Conservation (phyloP, 2,888 invertebrate species). For the Drosophila sordidapex region DNA sequence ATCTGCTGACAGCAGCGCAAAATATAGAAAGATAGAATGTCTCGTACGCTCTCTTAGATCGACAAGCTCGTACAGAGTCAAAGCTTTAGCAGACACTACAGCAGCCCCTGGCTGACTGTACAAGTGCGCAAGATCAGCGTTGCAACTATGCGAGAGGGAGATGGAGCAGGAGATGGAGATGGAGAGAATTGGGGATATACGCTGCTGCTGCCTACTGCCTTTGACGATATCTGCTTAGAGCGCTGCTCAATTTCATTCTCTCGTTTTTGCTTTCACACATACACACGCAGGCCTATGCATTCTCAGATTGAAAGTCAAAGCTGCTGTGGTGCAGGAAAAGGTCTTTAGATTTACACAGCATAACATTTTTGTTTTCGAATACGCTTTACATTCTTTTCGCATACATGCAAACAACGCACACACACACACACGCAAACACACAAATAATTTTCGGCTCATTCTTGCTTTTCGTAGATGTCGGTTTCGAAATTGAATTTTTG, state of each 20-base stretch:
- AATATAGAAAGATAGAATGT: not conserved
- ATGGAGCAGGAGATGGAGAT: conserved; percentile 6
- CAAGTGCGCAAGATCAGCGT: conserved; percentile 32
- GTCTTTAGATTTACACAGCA: conserved; percentile 54
- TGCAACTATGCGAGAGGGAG: conserved; percentile 40
- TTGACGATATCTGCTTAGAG: conserved; percentile 26
- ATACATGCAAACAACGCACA: conserved; percentile 25
- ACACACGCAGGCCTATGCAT: conserved; percentile 18
- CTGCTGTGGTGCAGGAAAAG: conserved; percentile 18
- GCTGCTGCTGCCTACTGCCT: conserved; percentile 13
- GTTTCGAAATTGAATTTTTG: conserved; percentile 39
- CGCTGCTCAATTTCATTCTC: conserved; percentile 11
- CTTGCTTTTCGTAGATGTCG: conserved; percentile 50
- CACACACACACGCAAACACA: conserved; percentile 10
- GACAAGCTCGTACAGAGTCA: not conserved
- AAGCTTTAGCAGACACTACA: not conserved
- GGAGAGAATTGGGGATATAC: conserved; percentile 3
- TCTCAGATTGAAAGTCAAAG: conserved; percentile 34
- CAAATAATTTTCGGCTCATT: conserved; percentile 29
- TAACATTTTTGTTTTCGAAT: conserved; percentile 35
- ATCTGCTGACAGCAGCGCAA: not conserved
- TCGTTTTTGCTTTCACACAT: conserved; percentile 7
- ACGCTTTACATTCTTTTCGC: conserved; percentile 40
- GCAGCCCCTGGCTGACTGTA: conserved; percentile 49
- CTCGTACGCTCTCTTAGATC: not conserved